These are phyloP conservation scores for Helleia helle DNA, from an alignment of 2,888 invertebrate genomes.

Conservation along the genomic window DNA sequence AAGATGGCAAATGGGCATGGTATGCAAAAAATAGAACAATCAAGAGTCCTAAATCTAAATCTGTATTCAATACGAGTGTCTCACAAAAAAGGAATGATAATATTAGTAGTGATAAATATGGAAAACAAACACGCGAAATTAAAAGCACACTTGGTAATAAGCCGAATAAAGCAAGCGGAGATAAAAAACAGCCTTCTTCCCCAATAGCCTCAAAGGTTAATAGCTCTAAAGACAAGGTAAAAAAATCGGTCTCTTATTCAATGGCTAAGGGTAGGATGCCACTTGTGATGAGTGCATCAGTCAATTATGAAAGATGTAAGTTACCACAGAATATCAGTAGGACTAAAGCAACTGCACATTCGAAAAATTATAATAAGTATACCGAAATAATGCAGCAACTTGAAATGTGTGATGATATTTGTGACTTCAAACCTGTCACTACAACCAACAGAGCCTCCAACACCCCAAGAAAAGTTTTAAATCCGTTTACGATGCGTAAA, in stretches of 20 bases:
- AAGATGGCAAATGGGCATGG: slow-evolving; percentile 55
- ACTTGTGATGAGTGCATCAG: slow-evolving; percentile 39
- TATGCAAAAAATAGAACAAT: slow-evolving; percentile 33
- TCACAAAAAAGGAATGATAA: slow-evolving; percentile 18
- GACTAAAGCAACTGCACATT: slow-evolving; percentile 22
- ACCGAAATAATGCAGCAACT: slow-evolving; percentile 49
- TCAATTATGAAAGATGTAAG: slow-evolving; percentile 30
- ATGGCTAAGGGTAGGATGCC: slow-evolving; percentile 30
- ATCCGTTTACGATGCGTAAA: no score
- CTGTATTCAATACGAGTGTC: slow-evolving; percentile 24
- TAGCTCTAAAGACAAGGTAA: slow-evolving; percentile 17
- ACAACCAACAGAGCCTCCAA: slow-evolving; percentile 54
- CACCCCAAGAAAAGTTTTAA: slow-evolving; percentile 37
- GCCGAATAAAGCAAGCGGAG: slow-evolving; percentile 18
- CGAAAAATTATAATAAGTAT: slow-evolving; percentile 40
- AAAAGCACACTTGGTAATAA: slow-evolving; percentile 21
- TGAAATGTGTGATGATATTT: slow-evolving; percentile 41
- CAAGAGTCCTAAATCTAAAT: slow-evolving; percentile 30
- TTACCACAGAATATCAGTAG: slow-evolving; percentile 16
- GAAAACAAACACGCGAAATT: slow-evolving; percentile 21
- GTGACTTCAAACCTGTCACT: slow-evolving; percentile 32
- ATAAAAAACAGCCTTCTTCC: slow-evolving; percentile 24
- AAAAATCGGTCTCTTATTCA: slow-evolving; percentile 26
- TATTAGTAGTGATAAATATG: slow-evolving; percentile 3
- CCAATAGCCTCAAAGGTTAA: slow-evolving; percentile 19